Evolutionary conservation across 2,113 vertebrate species (phyloP).

Genomic region (Microcebus lehilahytsara): DNA sequence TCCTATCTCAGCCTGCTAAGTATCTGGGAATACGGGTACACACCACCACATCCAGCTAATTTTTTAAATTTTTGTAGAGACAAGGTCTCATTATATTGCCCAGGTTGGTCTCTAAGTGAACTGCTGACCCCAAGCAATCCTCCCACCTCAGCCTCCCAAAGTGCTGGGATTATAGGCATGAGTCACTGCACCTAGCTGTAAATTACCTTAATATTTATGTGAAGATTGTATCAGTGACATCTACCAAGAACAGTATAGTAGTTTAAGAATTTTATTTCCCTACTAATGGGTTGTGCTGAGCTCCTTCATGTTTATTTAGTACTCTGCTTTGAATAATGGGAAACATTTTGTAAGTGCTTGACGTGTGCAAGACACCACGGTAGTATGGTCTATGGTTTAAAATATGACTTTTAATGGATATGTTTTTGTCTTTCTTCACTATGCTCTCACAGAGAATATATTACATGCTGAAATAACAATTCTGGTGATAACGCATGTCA

Average conservation of each 20-base stretch:
- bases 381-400: not conserved
- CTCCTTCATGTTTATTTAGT: not conserved
- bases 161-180: too few relatives aligned
- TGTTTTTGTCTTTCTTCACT: not conserved
- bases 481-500: not conserved
- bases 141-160: too few relatives aligned
- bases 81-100: too few relatives aligned
- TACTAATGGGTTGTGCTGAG: not conserved
- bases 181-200: not conserved
- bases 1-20: too few relatives aligned
- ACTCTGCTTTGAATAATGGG: not conserved
- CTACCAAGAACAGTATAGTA: not conserved
- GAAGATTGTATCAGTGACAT: not conserved
- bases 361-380: not conserved
- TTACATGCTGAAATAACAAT: not conserved
- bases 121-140: too few relatives aligned
- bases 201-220: not conserved
- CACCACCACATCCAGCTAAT: too few relatives aligned
- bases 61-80: too few relatives aligned
- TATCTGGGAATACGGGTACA: too few relatives aligned
- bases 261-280: not conserved
- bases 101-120: too few relatives aligned
- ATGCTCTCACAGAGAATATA: not conserved
- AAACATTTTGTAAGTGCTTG: not conserved
- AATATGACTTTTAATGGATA: not conserved